A percentile compares a stretch with the other conserved stretches of the same genome.
These are phyloP conservation scores for Sturnus vulgaris DNA, from an alignment of 2,113 vertebrate genomes.

Conservation along the genomic window DNA sequence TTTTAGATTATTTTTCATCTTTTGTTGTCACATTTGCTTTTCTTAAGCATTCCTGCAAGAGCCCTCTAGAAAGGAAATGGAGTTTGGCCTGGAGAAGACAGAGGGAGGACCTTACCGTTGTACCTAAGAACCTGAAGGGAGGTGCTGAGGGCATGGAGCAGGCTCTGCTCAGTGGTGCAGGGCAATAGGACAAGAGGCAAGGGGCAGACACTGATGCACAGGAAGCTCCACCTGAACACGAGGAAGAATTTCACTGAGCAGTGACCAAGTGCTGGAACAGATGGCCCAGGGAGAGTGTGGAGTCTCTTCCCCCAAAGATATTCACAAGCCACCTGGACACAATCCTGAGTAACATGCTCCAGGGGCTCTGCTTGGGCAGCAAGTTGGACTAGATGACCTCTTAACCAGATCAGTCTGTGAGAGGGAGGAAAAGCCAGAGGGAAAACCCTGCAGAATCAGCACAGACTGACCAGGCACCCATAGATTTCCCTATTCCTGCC, in stretches of 20 bases:
- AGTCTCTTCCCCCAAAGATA: neutral
- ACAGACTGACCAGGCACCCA: fast-evolving
- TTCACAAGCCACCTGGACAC: neutral
- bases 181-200: neutral
- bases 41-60: neutral
- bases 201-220: neutral
- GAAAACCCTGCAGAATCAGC: neutral
- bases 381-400: neutral
- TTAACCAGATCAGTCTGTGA: neutral
- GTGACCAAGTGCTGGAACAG: neutral
- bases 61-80: neutral
- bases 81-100: neutral
- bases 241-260: neutral
- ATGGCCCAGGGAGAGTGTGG: neutral
- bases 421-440: neutral
- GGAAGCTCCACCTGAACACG: neutral
- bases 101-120: too few relatives aligned
- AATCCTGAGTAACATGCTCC: neutral
- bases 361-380: neutral
- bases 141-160: neutral
- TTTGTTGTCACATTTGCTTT: fast-evolving
- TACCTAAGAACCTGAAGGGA: neutral
- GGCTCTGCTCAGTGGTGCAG: neutral
- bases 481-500: neutral
- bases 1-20: neutral